Conservation (phyloP, 2,888 invertebrate species). For the Lamproptera curius region DNA sequence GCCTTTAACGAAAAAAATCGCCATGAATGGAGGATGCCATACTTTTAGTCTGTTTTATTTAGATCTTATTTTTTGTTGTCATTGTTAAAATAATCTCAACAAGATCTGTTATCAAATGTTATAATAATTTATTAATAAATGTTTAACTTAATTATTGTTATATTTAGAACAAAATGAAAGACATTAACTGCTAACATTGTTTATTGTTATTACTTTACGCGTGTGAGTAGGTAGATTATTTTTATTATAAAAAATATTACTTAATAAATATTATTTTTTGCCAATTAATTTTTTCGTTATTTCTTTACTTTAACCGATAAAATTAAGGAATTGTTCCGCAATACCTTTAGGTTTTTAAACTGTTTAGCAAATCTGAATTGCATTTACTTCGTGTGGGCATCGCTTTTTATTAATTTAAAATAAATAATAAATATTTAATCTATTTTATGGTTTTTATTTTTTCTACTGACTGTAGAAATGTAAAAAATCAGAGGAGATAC, state of each 20-base stretch:
- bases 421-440: constrained; percentile 19
- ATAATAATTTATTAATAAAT: constrained; percentile 5
- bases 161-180: constrained; percentile 40
- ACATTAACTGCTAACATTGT: constrained; percentile 51
- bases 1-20: too few species aligned
- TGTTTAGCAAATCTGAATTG: not conserved
- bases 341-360: too few species aligned
- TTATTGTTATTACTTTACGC: constrained; percentile 1
- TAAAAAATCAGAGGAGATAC: too few species aligned
- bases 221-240: too few species aligned
- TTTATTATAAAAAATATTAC: too few species aligned
- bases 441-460: constrained; percentile 17
- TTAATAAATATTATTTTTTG: too few species aligned
- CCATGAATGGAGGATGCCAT: constrained; percentile 18
- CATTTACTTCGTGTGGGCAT: constrained; percentile 14
- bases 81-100: constrained; percentile 25
- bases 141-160: constrained; percentile 7
- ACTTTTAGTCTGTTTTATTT: constrained; percentile 22
- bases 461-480: too few species aligned
- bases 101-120: constrained; percentile 26
- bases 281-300: too few species aligned
- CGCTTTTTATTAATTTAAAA: constrained; percentile 3
- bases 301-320: too few species aligned
- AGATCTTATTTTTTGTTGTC: constrained; percentile 12
- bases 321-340: too few species aligned